Conservation (phyloP, 30 jellyfish, hydroid and myxozoan genomes). For the Cassiopea andromeda region DNA sequence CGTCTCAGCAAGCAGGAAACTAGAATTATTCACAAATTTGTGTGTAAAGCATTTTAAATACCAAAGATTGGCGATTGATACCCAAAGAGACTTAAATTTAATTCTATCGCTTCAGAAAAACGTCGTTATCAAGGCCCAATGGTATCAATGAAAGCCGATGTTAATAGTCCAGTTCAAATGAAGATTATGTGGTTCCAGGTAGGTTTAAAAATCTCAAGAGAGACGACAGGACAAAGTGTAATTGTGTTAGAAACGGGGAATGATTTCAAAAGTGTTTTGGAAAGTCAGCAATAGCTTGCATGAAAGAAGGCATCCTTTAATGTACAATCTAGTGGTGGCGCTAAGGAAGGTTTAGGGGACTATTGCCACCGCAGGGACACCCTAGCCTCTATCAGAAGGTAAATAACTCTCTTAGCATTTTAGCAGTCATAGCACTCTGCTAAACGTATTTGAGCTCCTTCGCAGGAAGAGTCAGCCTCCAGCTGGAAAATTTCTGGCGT, state of each 20-base stretch:
- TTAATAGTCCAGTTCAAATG: not conserved
- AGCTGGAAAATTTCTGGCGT: no score
- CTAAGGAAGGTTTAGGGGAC: no score
- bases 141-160: constrained; percentile 12
- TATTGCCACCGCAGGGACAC: no score
- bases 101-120: not conserved
- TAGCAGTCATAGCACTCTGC: no score
- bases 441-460: no score
- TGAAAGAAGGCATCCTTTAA: no score
- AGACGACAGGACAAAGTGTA: not conserved
- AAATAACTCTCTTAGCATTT: no score
- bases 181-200: constrained; percentile 28
- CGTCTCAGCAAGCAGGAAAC: not conserved
- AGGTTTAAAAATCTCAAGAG: not conserved
- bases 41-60: not conserved
- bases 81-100: not conserved
- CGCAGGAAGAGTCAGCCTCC: no score
- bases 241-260: not conserved
- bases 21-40: not conserved
- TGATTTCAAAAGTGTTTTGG: not conserved
- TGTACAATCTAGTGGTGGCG: no score
- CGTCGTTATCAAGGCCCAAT: not conserved
- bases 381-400: no score
- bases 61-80: not conserved
- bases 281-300: not conserved